Base-by-base conservation (phyloP, 2,797 vertebrate species). In the Poeciliopsis infans region DNA sequence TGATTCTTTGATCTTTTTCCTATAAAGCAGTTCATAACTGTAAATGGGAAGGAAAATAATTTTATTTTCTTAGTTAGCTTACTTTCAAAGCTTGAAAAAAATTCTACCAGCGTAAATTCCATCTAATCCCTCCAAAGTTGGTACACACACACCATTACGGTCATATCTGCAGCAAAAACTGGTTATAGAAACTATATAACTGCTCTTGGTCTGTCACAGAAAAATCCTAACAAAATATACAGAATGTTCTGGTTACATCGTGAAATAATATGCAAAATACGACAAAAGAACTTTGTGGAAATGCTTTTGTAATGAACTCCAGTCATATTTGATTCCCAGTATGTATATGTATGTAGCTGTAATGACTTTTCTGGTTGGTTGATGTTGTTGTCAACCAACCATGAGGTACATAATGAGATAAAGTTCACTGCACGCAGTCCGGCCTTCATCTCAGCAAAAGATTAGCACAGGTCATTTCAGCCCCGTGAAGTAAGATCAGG, bases 391-490 rank as follows among this genome's bases (percentile, higher is more conserved):
- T 90, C 93, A 31, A 31, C 31, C 31, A 31, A 31, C 92, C 82
- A 89, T 91, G 91, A 74, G 80, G 84, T 64, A 85, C 78, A 66
- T 91, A 88, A 90, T 91, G 86, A 90, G 94, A 95, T 95, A 93
- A 94, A 86, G 86, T 39, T 75, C 87, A 83, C 90, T 92, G 86
- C 85, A 83, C 59, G 90, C 87, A 85, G 91, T 93, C 94, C 92
- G 93, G 91, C 81, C 77, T 86, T 91, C 92, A 94, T 94, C 92
- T 85, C 79, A 78, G 76, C 81, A 47, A 66, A 83, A 91, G 93
- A 94, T 95, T 94, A 94, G 91, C 43, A 53, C 88, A 93, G 91
- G 91, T 91, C 90, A 93, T 91, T 92, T 93, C 81, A 85, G 87
- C 87, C 89, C 90, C 84, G 87, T 33, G 70, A 75, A 57, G 80